Evolutionary conservation across 2,797 vertebrate species (phyloP), one percentile per base, ranked within the genome.

Genomic region (Euthynnus affinis): DNA sequence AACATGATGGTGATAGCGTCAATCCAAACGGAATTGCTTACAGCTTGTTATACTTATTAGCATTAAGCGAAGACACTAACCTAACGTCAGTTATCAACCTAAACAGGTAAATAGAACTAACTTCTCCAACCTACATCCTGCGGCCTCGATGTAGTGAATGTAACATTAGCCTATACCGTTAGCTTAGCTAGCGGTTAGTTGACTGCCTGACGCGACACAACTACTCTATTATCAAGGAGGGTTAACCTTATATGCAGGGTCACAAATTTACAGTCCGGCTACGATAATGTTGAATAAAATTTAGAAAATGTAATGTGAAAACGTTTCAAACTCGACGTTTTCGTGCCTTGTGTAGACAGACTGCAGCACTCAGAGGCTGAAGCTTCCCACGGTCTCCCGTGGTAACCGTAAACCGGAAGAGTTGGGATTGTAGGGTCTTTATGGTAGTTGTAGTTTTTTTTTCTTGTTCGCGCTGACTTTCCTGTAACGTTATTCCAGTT

Each of bases 1-100:
- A 98, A 99, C 98, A 99, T 98, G 22, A 22, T 74, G 58, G 2
- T 44, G 66, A 53, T 46, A 66, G 32, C 66, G 17, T 44, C 9
- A 7, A 29, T n/a, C 3, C 20, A 4, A 62, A 37, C 20, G 6
- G 0, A 60, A 18, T 6, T 49, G 23, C 13, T 32, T 7, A 61
- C 4, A 17, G 17, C 10, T 9, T 32, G 44, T 62, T 46, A n/a
- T 9, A 14, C 7, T 6, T 9, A 9, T 64, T 9, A 22, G 27
- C 27, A n/a, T 3, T 32, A 44, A 17, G 6, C 20, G 17, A 59
- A 20, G 0, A 55, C 3, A 25, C 23, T 7, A n/a, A 29, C 9
- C 2, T 3, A 3, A 2, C 4, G 9, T 13, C 6, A 32, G 14
- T 27, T 2, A 51, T 8, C 25, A 48, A 71, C 42, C 7, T 0